Evolutionary conservation across 2,797 vertebrate species (phyloP).

Genomic region (Triplophysa yarkandensis): DNA sequence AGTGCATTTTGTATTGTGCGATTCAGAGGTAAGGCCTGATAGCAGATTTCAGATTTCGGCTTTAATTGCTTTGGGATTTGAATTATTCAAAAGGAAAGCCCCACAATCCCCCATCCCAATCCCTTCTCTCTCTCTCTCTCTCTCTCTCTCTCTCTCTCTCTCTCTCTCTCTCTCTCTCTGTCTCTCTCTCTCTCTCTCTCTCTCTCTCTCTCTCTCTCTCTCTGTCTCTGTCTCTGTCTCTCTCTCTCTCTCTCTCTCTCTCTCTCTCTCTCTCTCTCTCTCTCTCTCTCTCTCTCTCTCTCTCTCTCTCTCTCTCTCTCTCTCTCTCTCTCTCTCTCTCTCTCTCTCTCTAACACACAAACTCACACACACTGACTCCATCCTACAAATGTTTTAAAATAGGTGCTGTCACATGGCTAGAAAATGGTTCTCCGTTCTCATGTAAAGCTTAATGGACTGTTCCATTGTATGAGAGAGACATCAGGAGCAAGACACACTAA

Average conservation of each 20-base stretch:
- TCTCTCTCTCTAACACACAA: conserved; percentile 45
- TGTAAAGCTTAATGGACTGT: conserved; percentile 37
- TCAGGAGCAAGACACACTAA: conserved; percentile 22
- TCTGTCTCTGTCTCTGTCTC: neutral
- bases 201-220: neutral
- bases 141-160: neutral
- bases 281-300: neutral
- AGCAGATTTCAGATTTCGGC: conserved; percentile 76
- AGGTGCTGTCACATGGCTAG: conserved; percentile 13
- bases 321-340: conserved; percentile 3
- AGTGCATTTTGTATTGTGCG: conserved; percentile 12
- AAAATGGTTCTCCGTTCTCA: conserved; percentile 30
- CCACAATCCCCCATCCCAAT: conserved; percentile 61
- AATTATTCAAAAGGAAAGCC: conserved; percentile 76
- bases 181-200: neutral
- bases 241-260: neutral
- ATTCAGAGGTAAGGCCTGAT: conserved; percentile 64
- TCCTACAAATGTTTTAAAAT: conserved; percentile 14
- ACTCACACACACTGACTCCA: neutral
- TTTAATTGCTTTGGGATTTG: conserved; percentile 78
- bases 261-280: neutral
- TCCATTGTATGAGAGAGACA: conserved; percentile 22
- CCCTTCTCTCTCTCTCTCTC: neutral
- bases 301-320: neutral
- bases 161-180: neutral